Conservation (phyloP, 2,888 invertebrate species). For the Catocala nupta region DNA sequence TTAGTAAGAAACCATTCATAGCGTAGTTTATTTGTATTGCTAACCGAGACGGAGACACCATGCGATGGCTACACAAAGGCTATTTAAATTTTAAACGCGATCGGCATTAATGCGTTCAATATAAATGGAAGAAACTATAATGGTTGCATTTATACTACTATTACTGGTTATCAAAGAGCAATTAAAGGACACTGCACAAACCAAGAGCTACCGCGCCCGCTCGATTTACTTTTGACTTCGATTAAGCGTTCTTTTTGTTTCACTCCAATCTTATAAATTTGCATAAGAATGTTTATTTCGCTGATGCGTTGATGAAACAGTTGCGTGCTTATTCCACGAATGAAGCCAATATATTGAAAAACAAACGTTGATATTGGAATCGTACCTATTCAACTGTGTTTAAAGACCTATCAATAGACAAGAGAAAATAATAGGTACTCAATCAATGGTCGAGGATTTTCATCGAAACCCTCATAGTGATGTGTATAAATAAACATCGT, state of each 20-base stretch:
- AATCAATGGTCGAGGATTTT: conserved; percentile 66
- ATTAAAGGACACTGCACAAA: conserved; percentile 78
- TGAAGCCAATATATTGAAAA: conserved; percentile 8
- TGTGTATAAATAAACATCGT: conserved; percentile 71
- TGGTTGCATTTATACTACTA: conserved; percentile 77
- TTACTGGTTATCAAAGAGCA: conserved; percentile 79
- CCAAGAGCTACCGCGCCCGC: conserved; percentile 66
- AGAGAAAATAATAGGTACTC: conserved; percentile 60
- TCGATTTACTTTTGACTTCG: conserved; percentile 80
- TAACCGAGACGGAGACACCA: conserved; percentile 38
- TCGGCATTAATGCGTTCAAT: conserved; percentile 67
- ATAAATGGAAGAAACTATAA: conserved; percentile 72
- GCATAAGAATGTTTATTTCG: conserved; percentile 75
- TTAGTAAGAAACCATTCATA: conserved; percentile 62
- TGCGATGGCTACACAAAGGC: conserved; percentile 56
- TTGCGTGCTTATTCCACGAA: neutral
- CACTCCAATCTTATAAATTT: conserved; percentile 74
- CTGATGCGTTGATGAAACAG: conserved; percentile 47
- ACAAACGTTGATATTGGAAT: conserved; percentile 16
- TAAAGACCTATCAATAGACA: conserved; percentile 53
- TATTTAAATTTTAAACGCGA: conserved; percentile 64
- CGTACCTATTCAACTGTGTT: conserved; percentile 19
- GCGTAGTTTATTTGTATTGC: conserved; percentile 59
- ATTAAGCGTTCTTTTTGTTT: conserved; percentile 80
- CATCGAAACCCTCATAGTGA: conserved; percentile 62